Conservation (phyloP, 1,140 invertebrate species). For the Philaenus spumarius region DNA sequence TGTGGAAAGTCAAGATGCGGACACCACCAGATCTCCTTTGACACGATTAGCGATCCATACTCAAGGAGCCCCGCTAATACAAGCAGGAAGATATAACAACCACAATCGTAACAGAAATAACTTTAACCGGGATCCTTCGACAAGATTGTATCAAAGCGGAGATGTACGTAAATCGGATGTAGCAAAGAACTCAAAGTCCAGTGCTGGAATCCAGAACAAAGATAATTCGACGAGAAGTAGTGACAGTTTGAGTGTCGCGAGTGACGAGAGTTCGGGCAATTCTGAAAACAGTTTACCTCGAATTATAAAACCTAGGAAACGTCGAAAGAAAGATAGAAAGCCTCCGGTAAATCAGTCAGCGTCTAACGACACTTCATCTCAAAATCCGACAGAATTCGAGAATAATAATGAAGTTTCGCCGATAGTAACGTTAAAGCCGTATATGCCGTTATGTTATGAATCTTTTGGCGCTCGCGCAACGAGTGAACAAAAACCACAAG, state of each 20-base stretch:
- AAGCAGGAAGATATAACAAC: constrained; percentile 19
- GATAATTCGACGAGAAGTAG: constrained; percentile 37
- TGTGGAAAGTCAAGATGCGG: not conserved
- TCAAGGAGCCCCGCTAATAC: constrained; percentile 65
- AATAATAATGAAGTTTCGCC: not conserved
- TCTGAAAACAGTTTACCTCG: constrained; percentile 74
- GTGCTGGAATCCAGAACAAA: constrained; percentile 1
- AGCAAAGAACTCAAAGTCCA: constrained; percentile 19
- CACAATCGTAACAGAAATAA: constrained; percentile 25
- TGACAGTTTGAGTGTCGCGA: constrained; percentile 61
- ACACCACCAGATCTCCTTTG: constrained; percentile 39
- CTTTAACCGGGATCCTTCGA: constrained; percentile 30
- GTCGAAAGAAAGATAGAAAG: constrained; percentile 82
- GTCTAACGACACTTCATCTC: constrained; percentile 35
- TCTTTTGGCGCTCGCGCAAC: constrained; percentile 20
- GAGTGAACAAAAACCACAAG: constrained; percentile 27
- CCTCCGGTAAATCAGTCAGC: constrained; percentile 31
- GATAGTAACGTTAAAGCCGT: constrained; percentile 39
- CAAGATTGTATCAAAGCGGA: constrained; percentile 27
- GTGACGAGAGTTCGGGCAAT: constrained; percentile 64
- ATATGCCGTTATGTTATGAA: constrained; percentile 36
- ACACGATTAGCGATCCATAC: constrained; percentile 64
- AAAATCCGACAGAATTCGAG: constrained; percentile 1
- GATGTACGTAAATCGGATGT: constrained; percentile 33
- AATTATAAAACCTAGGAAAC: constrained; percentile 81